These are phyloP conservation scores for Torymus texanus DNA, from an alignment of 2,888 invertebrate species.

Conservation along the genomic window DNA sequence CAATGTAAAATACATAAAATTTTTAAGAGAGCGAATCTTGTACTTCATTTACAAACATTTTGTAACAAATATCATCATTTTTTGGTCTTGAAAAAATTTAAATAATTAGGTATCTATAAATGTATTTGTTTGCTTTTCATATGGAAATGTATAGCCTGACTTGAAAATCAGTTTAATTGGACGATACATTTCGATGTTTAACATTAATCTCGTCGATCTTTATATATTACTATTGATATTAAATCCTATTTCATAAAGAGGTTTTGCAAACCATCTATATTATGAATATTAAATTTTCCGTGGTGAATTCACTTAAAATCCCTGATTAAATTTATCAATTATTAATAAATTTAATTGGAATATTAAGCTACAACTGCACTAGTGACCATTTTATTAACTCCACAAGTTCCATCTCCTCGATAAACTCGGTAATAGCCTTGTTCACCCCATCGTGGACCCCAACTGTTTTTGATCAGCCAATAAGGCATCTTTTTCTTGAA, in stretches of 20 bases:
- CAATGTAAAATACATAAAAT: conserved; percentile 26
- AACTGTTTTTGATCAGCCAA: conserved; percentile 97
- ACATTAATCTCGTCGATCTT: conserved; percentile 6
- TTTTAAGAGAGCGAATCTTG: conserved; percentile 18
- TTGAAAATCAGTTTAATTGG: conserved; percentile 28
- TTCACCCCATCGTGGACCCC: conserved; percentile 94
- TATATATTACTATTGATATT: conserved; percentile 15
- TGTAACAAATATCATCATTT: conserved; percentile 31
- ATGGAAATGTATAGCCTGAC: conserved; percentile 25
- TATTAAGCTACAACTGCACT: conserved; percentile 82
- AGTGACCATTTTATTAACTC: conserved; percentile 92
- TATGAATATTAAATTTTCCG: conserved; percentile 42
- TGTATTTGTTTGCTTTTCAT: neutral
- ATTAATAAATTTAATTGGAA: conserved; percentile 35
- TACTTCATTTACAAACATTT: conserved; percentile 30
- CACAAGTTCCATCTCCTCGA: conserved; percentile 96
- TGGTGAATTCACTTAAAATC: conserved; percentile 17
- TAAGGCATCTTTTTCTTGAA: conserved; percentile 90
- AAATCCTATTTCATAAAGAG: conserved; percentile 20
- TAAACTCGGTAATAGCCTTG: conserved; percentile 96
- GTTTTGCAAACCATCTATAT: conserved; percentile 21
- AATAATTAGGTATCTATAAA: conserved; percentile 18
- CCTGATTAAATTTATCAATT: conserved; percentile 33
- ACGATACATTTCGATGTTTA: conserved; percentile 27
- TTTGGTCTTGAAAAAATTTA: conserved; percentile 37